These are phyloP conservation scores for Priocnemis perturbator DNA, from an alignment of 2,888 invertebrate species.

Conservation along the genomic window DNA sequence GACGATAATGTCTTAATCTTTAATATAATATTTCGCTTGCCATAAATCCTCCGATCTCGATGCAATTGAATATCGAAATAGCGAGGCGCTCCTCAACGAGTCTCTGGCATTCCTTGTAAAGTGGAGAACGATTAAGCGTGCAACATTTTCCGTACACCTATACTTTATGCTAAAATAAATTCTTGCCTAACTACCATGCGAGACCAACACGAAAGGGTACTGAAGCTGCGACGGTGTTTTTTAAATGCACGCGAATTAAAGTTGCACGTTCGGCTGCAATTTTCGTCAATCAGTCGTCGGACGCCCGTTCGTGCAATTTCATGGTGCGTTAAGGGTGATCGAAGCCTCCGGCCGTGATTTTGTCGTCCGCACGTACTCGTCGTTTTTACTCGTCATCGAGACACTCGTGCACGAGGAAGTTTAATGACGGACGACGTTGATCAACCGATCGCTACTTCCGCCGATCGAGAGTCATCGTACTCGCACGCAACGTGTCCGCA, in stretches of 20 bases:
- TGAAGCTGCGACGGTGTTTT: no score
- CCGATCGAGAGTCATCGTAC: constrained; percentile 31
- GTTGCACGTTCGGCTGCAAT: constrained; percentile 23
- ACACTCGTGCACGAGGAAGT: constrained; percentile 18
- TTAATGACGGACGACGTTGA: constrained; percentile 25
- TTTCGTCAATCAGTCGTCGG: constrained; percentile 16
- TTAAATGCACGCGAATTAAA: no score
- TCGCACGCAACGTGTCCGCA: constrained; percentile 10
- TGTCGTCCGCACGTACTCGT: constrained; percentile 2
- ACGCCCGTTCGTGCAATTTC: constrained; percentile 41
- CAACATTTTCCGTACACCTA: no score
- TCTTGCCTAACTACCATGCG: no score
- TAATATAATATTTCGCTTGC: constrained; percentile 25
- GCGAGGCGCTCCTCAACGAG: no score
- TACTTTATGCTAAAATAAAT: no score
- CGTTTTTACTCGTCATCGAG: background rate
- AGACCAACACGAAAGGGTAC: no score
- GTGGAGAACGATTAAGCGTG: no score
- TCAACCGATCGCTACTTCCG: constrained; percentile 41
- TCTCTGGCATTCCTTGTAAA: no score
- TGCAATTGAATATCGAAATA: no score
- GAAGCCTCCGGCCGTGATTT: constrained; percentile 31
- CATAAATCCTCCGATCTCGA: background rate
- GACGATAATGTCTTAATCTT: constrained; percentile 48
- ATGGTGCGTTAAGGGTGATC: constrained; percentile 43